These are phyloP conservation scores for Palloptera scutellata DNA, from an alignment of 2,888 invertebrate species.

Conservation along the genomic window DNA sequence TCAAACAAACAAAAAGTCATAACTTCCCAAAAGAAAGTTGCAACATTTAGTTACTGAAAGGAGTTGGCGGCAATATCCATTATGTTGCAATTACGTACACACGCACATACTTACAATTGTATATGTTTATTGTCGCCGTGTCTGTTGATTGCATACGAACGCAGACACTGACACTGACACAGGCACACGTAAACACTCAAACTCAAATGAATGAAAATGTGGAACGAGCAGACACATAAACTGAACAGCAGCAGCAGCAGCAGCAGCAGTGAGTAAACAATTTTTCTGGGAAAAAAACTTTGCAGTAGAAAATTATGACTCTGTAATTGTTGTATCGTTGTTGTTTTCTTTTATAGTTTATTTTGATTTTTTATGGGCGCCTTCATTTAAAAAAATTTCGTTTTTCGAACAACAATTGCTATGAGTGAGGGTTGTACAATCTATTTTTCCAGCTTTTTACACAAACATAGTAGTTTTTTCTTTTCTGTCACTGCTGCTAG, in stretches of 20 bases:
- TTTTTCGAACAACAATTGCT: no score
- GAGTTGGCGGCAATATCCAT: constrained; percentile 32
- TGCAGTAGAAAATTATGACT: constrained; percentile 11
- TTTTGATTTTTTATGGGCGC: background rate
- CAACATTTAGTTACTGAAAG: constrained; percentile 11
- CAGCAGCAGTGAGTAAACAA: constrained; percentile 8
- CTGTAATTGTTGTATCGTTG: background rate
- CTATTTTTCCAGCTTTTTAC: no score
- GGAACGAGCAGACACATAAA: no score
- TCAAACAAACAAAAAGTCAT: no score
- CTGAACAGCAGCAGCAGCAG: background rate
- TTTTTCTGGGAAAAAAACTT: constrained; percentile 14
- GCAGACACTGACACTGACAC: no score
- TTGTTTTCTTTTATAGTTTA: background rate
- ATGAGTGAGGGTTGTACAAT: no score
- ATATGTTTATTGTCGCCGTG: constrained; percentile 5
- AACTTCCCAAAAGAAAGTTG: constrained; percentile 10
- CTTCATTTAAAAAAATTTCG: no score
- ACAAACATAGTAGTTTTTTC: no score
- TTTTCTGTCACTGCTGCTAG: background rate
- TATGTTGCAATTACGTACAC: constrained; percentile 33
- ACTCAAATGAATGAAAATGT: no score
- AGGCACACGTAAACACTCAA: no score
- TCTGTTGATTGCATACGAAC: background rate
- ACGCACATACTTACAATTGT: background rate